Percentiles rank a stretch among this genome's conserved stretches.
Evolutionary conservation across 2,888 invertebrate species (phyloP).

Genomic region (Anticlea derivata): DNA sequence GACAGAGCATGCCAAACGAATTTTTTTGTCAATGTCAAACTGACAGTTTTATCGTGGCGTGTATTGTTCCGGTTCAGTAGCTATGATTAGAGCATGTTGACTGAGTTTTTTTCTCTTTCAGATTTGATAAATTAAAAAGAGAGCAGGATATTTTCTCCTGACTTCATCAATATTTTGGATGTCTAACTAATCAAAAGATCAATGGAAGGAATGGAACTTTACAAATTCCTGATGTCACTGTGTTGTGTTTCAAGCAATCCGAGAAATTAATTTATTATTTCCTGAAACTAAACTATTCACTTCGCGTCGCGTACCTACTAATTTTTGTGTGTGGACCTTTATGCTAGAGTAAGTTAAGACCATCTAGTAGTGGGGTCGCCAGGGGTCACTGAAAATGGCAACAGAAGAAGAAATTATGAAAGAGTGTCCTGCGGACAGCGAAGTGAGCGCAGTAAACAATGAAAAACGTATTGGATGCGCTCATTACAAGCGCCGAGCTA

Average conservation of each 20-base stretch:
- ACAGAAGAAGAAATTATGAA: conserved; percentile 47
- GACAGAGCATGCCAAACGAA: too few relatives aligned
- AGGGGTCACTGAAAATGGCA: conserved; percentile 56
- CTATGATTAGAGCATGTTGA: too few relatives aligned
- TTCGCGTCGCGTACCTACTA: too few relatives aligned
- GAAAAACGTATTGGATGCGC: conserved; percentile 88
- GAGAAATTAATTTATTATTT: neutral
- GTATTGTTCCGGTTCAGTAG: neutral
- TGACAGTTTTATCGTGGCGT: neutral
- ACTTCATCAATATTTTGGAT: neutral
- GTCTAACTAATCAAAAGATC: too few relatives aligned
- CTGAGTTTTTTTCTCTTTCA: neutral
- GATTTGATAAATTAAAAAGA: neutral
- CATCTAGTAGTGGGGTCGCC: conserved; percentile 22
- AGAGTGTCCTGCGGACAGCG: conserved; percentile 47
- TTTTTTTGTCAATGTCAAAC: neutral
- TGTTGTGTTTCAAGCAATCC: neutral
- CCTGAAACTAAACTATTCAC: neutral
- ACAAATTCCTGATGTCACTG: neutral
- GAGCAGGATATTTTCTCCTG: neutral
- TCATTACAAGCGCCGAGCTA: conserved; percentile 93
- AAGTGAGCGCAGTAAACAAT: conserved; percentile 49
- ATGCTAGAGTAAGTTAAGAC: conserved; percentile 34
- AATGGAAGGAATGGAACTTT: neutral
- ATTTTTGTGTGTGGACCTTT: conserved; percentile 32